Base-by-base conservation (phyloP, 2,888 invertebrate species). In the Linyphia triangularis region DNA sequence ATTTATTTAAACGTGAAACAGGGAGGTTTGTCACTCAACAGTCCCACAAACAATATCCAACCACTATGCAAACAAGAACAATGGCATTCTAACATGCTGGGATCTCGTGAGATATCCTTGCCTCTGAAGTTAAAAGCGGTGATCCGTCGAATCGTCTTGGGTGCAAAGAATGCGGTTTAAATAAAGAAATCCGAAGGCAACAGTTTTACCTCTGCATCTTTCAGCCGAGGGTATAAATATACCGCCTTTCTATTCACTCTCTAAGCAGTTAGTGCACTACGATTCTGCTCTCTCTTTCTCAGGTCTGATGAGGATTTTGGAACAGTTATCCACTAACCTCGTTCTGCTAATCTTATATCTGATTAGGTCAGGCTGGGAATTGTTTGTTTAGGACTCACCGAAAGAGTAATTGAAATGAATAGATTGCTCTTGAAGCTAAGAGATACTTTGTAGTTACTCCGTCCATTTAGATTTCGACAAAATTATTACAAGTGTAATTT, bases 171-270 rank as follows among this genome's bases (percentile, higher is more conserved):
- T 72, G 70, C 43, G 40, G 72, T 61, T 63, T 72, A 82, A 72
- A 82, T 63, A 82, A 72, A 82, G 82, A 82, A 82, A 67, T 19
- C 51, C 37, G 59, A 26, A 26, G 70, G 69, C 67, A 33, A 22
- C 75, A 72, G 22, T 69, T 51, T 30, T 73, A 73, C 73, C 73
- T 73, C 73, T 73, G 51, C 57, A 73, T 33, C 51, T 51, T 43
- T 33, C 6, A 0, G 63, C 13, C 24, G 57, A 28, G 13, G 40
- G 82, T 82, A 82, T 82, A 82, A 82, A 82, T 82, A 73, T 73
- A 61, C 63, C 82, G 10, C 10, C 10, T 30, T 19, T 43, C 30
- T 65, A 43, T 43, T 43, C 43, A 79, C 26, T 57, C 65, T 43
- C 3, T 19, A 7, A 70, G 70, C 16, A 16, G n/a, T 24, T 24